phyloP scores from a whole-genome alignment of 2,888 invertebrate species.

The Cephonodes hylas region DNA sequence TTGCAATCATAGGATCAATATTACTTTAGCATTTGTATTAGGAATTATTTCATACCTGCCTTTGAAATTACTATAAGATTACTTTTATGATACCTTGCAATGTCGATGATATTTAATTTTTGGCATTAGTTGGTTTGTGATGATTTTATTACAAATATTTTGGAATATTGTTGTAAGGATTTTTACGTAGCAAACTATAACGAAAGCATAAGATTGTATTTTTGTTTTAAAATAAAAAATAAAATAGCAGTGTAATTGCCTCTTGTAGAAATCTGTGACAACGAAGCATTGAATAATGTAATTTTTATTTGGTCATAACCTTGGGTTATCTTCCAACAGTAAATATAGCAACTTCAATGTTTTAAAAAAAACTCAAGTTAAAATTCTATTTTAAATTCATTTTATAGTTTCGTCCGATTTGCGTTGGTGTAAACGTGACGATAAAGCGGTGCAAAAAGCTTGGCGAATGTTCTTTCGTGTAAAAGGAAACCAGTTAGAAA shows the following conservation, averaged over 20 bases:
- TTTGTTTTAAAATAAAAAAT: too few relatives aligned
- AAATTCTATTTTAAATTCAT: background rate
- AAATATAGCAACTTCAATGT: background rate
- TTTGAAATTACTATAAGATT: too few relatives aligned
- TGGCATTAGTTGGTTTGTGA: too few relatives aligned
- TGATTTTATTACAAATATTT: too few relatives aligned
- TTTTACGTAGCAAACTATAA: too few relatives aligned
- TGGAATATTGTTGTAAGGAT: too few relatives aligned
- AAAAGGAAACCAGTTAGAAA: conserved; percentile 5
- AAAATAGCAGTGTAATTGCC: too few relatives aligned
- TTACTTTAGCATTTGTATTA: background rate
- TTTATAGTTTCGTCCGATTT: background rate
- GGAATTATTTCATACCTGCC: background rate
- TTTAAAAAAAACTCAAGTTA: background rate
- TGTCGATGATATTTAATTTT: too few relatives aligned
- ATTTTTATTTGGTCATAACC: background rate
- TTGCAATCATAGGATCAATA: background rate
- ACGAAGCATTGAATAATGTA: background rate
- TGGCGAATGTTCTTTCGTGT: conserved; percentile 9
- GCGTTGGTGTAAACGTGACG: background rate
- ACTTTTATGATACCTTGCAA: too few relatives aligned
- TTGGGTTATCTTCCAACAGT: background rate
- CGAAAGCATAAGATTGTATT: too few relatives aligned
- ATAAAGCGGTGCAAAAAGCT: background rate
- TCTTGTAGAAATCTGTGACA: background rate